phyloP scores from a whole-genome alignment of 2,888 invertebrate species.

The Thecocarcelia acutangulata region DNA sequence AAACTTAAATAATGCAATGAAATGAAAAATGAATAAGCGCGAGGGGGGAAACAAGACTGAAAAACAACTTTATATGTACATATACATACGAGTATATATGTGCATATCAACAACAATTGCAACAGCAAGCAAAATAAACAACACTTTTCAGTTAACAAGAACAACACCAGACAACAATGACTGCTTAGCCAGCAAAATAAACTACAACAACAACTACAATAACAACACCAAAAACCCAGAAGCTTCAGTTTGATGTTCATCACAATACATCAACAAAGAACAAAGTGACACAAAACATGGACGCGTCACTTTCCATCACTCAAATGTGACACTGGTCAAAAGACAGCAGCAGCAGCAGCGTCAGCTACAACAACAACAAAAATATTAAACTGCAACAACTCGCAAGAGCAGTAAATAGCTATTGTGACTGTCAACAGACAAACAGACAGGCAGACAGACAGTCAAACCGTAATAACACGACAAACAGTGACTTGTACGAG shows the following conservation, averaged over 20 bases:
- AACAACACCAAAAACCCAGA: conserved; percentile 57
- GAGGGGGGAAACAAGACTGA: not conserved
- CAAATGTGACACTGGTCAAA: conserved; percentile 76
- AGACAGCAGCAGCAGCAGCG: conserved; percentile 58
- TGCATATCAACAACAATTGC: not conserved
- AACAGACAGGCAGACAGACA: conserved; percentile 7
- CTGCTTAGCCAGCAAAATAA: conserved; percentile 3
- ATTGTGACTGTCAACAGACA: conserved; percentile 12
- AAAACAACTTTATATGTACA: not conserved
- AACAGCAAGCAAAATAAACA: conserved; percentile 43
- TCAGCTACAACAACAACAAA: conserved; percentile 19
- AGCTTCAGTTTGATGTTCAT: conserved; percentile 75
- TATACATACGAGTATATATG: too few species aligned
- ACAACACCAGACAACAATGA: conserved; percentile 61
- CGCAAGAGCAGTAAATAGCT: not conserved
- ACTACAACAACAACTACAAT: conserved; percentile 22
- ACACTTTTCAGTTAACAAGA: conserved; percentile 35
- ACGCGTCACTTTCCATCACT: conserved; percentile 81
- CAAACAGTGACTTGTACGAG: conserved; percentile 45
- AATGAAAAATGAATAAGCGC: conserved; percentile 45
- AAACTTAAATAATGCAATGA: conserved; percentile 34
- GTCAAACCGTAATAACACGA: not conserved
- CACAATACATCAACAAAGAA: conserved; percentile 79
- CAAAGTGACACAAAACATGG: conserved; percentile 80
- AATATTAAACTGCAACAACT: conserved; percentile 33